Evolutionary conservation across 2,113 vertebrate genomes (phyloP), one percentile per base, ranked within the genome.

Genomic region (Anser cygnoides): DNA sequence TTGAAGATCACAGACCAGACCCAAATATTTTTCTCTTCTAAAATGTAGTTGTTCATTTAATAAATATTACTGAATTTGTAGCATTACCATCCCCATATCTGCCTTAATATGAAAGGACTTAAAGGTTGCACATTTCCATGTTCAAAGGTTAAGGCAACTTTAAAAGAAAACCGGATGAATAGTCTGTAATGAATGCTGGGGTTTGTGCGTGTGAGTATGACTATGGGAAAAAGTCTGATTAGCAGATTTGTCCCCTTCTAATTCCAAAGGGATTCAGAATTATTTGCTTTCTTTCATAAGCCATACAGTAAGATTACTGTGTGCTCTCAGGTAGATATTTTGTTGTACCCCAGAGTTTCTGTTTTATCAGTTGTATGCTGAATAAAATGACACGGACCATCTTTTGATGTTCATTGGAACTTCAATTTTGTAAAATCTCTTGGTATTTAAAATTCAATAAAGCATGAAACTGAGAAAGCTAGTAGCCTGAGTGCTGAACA

Each of bases 191-290:
- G 23, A 81, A 41, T 66, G 15, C 21, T 57, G 44, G 18, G 33
- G 0, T 2, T 2, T 78, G 37, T 66, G 68, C 12, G 23, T 22
- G 12, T 50, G 2, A 46, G 46, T 61, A 18, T 44, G 39, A 65
- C 52, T 65, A 6, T 8, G 4, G 41, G n/a, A 25, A 54, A 59
- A 81, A 59, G 2, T 55, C 23, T 59, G 23, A n/a, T 72, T 75
- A 87, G 52, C 25, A 70, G 35, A 19, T 90, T 41, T 87, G 13
- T 80, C 25, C 6, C 37, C 57, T 55, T 84, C 29, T 61, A 39
- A 57, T 83, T 86, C 93, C 29, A 54, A 62, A 76, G 70, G 7
- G 11, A 33, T 73, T 75, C 43, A 2, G 33, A 72, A 63, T 75
- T 77, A 49, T 82, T 82, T 25, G 26, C 13, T 67, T 77, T 49